Evolutionary conservation across 2,113 vertebrate species (phyloP).

Genomic region (Elachura formosa): DNA sequence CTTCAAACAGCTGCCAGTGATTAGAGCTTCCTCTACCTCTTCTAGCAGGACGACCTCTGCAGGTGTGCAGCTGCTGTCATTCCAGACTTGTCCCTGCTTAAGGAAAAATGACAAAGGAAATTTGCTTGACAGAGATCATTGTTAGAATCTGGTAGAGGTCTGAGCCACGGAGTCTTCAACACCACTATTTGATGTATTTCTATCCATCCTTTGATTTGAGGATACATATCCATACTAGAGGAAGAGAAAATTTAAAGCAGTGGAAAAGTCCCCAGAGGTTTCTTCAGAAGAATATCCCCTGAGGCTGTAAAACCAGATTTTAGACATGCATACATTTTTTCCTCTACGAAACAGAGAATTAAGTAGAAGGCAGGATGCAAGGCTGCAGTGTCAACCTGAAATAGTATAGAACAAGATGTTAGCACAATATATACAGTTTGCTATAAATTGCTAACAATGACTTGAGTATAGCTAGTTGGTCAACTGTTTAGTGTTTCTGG

Average conservation of each 20-base stretch:
- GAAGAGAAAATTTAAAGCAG: not conserved
- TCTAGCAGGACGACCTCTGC: not conserved
- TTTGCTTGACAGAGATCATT: not conserved
- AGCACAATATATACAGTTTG: not conserved
- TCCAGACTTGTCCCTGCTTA: not conserved
- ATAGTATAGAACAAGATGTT: not conserved
- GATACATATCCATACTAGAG: not conserved
- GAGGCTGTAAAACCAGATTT: not conserved
- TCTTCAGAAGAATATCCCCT: not conserved
- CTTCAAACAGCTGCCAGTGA: not conserved
- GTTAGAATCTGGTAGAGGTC: not conserved
- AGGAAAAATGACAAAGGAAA: not conserved
- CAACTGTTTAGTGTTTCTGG: not conserved
- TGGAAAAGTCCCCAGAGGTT: not conserved
- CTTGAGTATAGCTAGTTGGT: not conserved
- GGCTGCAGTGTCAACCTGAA: not conserved
- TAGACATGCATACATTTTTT: not conserved
- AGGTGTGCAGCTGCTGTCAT: not conserved
- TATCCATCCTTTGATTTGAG: not conserved
- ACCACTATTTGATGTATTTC: not conserved
- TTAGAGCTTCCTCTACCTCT: not conserved
- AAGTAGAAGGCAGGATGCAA: not conserved
- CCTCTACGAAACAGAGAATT: not conserved
- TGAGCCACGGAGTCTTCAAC: not conserved
- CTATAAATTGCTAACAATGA: not conserved